Conservation (phyloP, 2,888 invertebrate genomes). For the Gari tellinella region DNA sequence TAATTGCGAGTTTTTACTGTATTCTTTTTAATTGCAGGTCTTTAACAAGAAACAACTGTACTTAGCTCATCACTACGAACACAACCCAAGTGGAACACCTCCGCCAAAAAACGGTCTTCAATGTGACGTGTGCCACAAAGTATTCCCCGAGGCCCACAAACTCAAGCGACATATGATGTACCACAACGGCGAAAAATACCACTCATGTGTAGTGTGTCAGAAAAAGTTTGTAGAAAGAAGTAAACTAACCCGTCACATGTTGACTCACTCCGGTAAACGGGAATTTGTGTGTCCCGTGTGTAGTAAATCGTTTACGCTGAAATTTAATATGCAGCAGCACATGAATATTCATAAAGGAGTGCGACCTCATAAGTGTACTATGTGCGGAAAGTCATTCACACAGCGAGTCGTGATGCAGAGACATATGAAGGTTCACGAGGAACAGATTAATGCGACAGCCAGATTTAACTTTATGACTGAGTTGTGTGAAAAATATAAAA, state of each 20-base stretch:
- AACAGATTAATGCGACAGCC: too few species aligned
- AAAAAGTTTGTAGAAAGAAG: conserved; percentile 40
- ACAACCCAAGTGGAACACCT: conserved; percentile 11
- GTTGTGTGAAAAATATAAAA: too few species aligned
- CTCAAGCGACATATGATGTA: conserved; percentile 48
- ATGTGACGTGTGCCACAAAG: conserved; percentile 50
- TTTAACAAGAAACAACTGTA: conserved; percentile 38
- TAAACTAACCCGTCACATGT: conserved; percentile 48
- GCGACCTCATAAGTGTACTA: conserved; percentile 33
- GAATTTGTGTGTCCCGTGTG: conserved; percentile 45
- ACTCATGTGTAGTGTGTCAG: conserved; percentile 43
- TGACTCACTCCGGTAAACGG: conserved; percentile 42
- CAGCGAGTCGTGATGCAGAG: conserved; percentile 51
- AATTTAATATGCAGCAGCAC: conserved; percentile 48
- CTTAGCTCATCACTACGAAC: conserved; percentile 44
- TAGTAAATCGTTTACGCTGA: conserved; percentile 39
- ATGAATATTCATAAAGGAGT: conserved; percentile 40
- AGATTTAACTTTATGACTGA: too few species aligned
- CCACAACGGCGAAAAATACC: conserved; percentile 29
- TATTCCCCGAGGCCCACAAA: conserved; percentile 42
- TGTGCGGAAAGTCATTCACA: conserved; percentile 48
- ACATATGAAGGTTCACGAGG: conserved; percentile 39
- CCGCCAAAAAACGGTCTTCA: conserved; percentile 13
- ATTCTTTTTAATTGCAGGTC: conserved; percentile 48
- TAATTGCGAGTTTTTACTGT: too few species aligned